phyloP scores from a whole-genome alignment of 2,888 invertebrate genomes.

The Ryuthela nishihirai region DNA sequence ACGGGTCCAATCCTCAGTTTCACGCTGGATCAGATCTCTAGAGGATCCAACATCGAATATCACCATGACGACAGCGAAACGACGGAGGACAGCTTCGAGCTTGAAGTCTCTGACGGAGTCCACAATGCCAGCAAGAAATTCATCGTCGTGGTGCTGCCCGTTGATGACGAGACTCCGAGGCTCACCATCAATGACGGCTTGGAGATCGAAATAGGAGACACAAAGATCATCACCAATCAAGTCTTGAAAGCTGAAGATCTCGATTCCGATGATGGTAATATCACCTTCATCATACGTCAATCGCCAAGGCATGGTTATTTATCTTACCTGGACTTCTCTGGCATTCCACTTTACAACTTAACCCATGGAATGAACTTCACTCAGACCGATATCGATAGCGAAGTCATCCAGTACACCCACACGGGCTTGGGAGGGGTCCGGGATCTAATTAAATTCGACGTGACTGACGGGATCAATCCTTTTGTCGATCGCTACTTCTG shows the following conservation, averaged over 20 bases:
- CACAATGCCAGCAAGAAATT: constrained; percentile 48
- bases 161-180: constrained; percentile 52
- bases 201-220: constrained; percentile 47
- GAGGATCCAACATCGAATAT: constrained; percentile 49
- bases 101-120: constrained; percentile 48
- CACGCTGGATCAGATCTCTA: constrained; percentile 47
- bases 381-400: constrained; percentile 49
- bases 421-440: constrained; percentile 47
- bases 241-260: constrained; percentile 49
- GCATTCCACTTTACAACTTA: constrained; percentile 43
- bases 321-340: constrained; percentile 20
- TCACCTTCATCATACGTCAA: constrained; percentile 47
- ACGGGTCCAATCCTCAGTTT: constrained; percentile 47
- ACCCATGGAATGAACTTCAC: constrained; percentile 49
- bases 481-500: constrained; percentile 50
- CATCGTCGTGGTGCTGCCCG: constrained; percentile 49
- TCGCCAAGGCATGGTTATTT: constrained; percentile 49
- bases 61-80: constrained; percentile 52
- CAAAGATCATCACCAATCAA: constrained; percentile 46
- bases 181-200: constrained; percentile 50
- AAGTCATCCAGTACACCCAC: constrained; percentile 47
- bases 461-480: constrained; percentile 51
- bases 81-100: constrained; percentile 47
- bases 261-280: constrained; percentile 47
- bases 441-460: constrained; percentile 51